Evolutionary conservation across 2,888 invertebrate species (phyloP), one percentile per base, ranked within the genome.

Genomic region (Thecocarcelia acutangulata): DNA sequence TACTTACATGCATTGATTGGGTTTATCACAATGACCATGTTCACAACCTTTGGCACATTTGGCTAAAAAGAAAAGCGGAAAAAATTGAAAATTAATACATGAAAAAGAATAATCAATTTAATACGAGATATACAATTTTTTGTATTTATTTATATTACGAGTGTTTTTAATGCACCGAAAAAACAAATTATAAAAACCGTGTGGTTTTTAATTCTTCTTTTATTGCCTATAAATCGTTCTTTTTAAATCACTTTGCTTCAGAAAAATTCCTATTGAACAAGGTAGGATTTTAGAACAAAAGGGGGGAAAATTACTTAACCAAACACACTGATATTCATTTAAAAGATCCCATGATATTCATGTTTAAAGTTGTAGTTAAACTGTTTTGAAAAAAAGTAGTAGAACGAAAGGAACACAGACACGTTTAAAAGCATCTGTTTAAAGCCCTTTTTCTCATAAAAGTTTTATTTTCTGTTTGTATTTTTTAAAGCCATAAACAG

Each of bases 1-100:
- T 89, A 97, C 97, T 97, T 94, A 98, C 97, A 94, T 93, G 97
- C 98, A 98, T 92, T 97, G 96, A 93, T 96, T 96, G 89, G 98
- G 98, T 91, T 94, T 94, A 90, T 93, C 94, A 93, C 98, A 98
- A 92, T 94, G 94, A 89, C 98, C 98, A 92, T 97, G 96, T 90
- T 97, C 95, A 93, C 98, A 98, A 91, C 98, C 98, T 89, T 96
- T 94, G 91, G 95, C 92, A 93, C 98, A 98, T 89, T 95, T 94
- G 89, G 98, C 98, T 98, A 93, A 86, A 94, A 95, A 92, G 92
- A 33, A 93, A 92, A 90, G 91, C 91, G 91, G 88, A 86, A 88
- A 64, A 58, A 73, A 59, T 63, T 50, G 8, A 54, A 61, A 44
- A 56, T 44, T 48, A 15, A n/a, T 21, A 21, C 40, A 61, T 44